Conservation (phyloP, 2,888 invertebrate genomes). For the Macaria notata region DNA sequence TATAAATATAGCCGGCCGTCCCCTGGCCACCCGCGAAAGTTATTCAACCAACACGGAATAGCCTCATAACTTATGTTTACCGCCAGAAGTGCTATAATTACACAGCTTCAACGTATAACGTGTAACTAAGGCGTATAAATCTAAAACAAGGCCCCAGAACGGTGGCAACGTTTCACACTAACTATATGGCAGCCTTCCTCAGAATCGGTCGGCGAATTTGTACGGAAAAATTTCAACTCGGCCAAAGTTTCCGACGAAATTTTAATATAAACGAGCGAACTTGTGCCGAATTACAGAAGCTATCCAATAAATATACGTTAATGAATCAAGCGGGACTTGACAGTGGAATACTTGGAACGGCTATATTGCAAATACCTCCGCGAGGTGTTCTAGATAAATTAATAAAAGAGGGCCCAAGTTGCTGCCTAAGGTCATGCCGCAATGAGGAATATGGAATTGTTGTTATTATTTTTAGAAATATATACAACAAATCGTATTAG, state of each 20-base stretch:
- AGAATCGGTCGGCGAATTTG: slow-evolving; percentile 2
- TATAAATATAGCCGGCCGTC: not conserved
- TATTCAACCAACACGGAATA: slow-evolving; percentile 17
- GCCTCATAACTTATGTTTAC: slow-evolving; percentile 25
- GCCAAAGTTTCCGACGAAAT: slow-evolving; percentile 46
- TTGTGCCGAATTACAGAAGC: slow-evolving; percentile 44
- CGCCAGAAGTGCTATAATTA: slow-evolving; percentile 27
- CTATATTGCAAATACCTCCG: slow-evolving; percentile 46
- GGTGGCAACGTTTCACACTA: slow-evolving; percentile 23
- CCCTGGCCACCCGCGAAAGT: not conserved
- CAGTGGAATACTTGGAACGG: slow-evolving; percentile 40
- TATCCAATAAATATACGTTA: slow-evolving; percentile 58
- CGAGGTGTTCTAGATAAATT: slow-evolving; percentile 25
- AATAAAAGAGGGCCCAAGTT: slow-evolving; percentile 18
- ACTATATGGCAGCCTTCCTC: slow-evolving; percentile 28
- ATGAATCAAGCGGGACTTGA: slow-evolving; percentile 53
- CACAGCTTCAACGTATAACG: slow-evolving; percentile 30
- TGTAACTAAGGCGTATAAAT: slow-evolving; percentile 34
- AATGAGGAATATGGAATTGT: slow-evolving; percentile 2
- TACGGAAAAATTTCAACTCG: slow-evolving; percentile 44
- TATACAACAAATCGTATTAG: no score
- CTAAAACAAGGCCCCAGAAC: slow-evolving; percentile 30
- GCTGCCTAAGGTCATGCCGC: slow-evolving; percentile 13
- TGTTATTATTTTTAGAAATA: not conserved
- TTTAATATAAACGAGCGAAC: slow-evolving; percentile 60